Percentiles rank a stretch among this genome's conserved stretches.
These are phyloP conservation scores for Nyctibius bracteatus DNA, from an alignment of 2,113 vertebrate genomes.

Conservation along the genomic window DNA sequence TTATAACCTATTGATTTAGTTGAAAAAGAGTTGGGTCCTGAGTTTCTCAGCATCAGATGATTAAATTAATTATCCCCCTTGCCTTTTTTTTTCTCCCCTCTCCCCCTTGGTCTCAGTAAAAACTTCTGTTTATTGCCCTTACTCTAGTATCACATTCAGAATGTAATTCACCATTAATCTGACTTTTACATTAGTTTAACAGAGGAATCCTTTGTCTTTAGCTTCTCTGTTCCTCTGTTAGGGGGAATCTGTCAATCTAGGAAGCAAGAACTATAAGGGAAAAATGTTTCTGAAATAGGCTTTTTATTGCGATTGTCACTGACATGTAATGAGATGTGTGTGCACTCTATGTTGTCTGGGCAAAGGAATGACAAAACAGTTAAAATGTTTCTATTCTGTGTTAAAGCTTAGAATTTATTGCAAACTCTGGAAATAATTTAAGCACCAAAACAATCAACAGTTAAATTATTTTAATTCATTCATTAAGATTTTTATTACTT, in stretches of 20 bases:
- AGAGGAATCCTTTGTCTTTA: not conserved
- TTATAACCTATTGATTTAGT: not conserved
- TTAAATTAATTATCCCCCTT: not conserved
- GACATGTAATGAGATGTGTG: not conserved
- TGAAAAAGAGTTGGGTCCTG: not conserved
- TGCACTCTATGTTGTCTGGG: rapidly evolving
- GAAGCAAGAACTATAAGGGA: not conserved
- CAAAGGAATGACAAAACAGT: not conserved
- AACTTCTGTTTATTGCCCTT: not conserved
- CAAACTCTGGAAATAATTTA: not conserved
- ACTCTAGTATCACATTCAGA: not conserved
- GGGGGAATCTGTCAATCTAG: not conserved
- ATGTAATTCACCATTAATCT: too few relatives aligned
- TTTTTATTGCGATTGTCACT: not conserved
- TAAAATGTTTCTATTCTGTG: not conserved
- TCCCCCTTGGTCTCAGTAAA: not conserved
- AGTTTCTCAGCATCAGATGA: not conserved
- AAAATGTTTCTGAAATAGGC: not conserved
- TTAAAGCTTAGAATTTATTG: not conserved
- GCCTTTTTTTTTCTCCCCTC: not conserved
- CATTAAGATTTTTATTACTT: not conserved
- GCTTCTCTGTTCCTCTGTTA: not conserved
- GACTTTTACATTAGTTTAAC: not conserved
- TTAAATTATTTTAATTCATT: not conserved
- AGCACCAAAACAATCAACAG: not conserved